A percentile compares a stretch with the other conserved stretches of the same genome.
Conservation (phyloP, 2,888 invertebrate genomes). For the Cheilosia pagana region DNA sequence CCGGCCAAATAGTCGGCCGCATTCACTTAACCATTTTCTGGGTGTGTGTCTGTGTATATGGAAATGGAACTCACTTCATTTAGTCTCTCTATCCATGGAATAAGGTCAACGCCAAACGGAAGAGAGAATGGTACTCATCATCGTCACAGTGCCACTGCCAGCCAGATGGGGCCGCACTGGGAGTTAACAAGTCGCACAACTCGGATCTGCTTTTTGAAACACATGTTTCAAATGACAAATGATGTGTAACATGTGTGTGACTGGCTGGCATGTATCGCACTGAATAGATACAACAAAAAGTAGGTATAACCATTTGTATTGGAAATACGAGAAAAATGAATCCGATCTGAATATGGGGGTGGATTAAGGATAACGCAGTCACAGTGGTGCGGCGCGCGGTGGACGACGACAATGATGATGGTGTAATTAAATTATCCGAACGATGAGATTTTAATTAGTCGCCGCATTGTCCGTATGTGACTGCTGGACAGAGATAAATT, state of each 20-base stretch:
- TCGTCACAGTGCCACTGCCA: neutral
- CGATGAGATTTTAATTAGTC: slow-evolving; percentile 72
- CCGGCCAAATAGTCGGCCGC: neutral
- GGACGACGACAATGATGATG: slow-evolving; percentile 8
- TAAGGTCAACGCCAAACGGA: slow-evolving; percentile 63
- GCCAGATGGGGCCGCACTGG: neutral
- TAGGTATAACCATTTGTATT: slow-evolving; percentile 15
- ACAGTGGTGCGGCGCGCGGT: slow-evolving; percentile 33
- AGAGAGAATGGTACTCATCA: slow-evolving; percentile 8
- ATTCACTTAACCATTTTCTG: slow-evolving; percentile 36
- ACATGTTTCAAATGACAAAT: slow-evolving; percentile 74
- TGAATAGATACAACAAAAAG: slow-evolving; percentile 20
- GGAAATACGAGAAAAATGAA: neutral
- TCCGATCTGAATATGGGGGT: slow-evolving; percentile 23
- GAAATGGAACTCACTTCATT: neutral
- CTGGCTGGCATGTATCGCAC: slow-evolving; percentile 27
- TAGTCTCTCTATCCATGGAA: slow-evolving; percentile 36
- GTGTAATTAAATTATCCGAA: slow-evolving; percentile 68
- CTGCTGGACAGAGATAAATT: slow-evolving; percentile 19
- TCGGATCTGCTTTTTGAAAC: slow-evolving; percentile 38
- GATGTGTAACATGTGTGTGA: slow-evolving; percentile 69
- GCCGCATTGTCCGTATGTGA: slow-evolving; percentile 33
- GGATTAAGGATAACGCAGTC: slow-evolving; percentile 44
- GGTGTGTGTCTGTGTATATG: slow-evolving; percentile 49
- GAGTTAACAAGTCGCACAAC: neutral